These are phyloP conservation scores for Ptyas mucosa DNA, from an alignment of 2,113 vertebrate species.

Conservation along the genomic window DNA sequence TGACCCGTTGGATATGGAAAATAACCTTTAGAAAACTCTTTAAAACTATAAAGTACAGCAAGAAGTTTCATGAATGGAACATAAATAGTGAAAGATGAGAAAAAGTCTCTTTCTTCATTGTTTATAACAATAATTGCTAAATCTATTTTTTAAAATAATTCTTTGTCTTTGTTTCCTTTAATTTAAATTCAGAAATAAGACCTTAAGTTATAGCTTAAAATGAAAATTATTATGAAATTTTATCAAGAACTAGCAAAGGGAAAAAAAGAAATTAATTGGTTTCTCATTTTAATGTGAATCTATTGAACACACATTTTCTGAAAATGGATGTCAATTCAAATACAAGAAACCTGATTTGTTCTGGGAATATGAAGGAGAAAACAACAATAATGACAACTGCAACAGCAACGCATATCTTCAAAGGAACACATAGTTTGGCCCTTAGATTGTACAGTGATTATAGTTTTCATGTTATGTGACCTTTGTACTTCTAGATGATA, in stretches of 20 bases:
- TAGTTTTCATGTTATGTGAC: neutral
- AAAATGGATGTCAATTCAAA: neutral
- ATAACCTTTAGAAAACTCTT: neutral
- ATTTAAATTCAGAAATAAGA: neutral
- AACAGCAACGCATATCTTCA: neutral
- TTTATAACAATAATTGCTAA: neutral
- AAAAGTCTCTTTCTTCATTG: neutral
- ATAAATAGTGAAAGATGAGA: neutral
- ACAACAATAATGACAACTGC: neutral
- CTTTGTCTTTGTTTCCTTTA: neutral
- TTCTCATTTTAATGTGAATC: neutral
- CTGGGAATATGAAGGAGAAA: neutral
- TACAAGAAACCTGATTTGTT: neutral
- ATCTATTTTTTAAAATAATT: neutral
- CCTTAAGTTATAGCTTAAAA: neutral
- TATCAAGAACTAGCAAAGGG: neutral
- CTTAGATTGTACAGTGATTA: neutral
- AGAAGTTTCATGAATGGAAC: neutral
- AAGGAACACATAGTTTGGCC: neutral
- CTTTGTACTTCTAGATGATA: neutral
- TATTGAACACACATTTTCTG: neutral
- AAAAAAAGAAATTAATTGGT: neutral
- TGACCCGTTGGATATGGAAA: neutral
- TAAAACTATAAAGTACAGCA: neutral
- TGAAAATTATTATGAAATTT: neutral